These are phyloP conservation scores for Fabriciana adippe DNA, from an alignment of 2,888 invertebrate genomes.

Conservation along the genomic window DNA sequence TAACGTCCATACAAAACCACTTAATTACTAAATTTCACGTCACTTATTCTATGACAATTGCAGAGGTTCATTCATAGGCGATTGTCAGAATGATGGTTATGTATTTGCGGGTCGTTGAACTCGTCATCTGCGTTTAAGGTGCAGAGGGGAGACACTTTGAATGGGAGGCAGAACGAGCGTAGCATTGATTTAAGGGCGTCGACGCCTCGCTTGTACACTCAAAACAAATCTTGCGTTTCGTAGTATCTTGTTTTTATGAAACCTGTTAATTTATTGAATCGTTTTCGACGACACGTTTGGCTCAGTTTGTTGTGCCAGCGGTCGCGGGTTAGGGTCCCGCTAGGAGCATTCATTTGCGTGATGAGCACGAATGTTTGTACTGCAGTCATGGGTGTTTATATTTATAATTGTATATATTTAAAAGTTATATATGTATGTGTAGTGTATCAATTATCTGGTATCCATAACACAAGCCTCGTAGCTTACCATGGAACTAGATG, in stretches of 20 bases:
- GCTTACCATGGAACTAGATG: no score
- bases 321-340: no score
- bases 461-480: no score
- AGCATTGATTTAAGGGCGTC: constrained; percentile 45
- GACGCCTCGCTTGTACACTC: constrained; percentile 25
- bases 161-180: constrained; percentile 45
- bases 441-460: no score
- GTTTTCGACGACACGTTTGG: neutral
- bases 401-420: no score
- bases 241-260: constrained; percentile 1
- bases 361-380: no score
- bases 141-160: constrained; percentile 55
- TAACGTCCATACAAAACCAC: no score
- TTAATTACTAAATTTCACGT: no score
- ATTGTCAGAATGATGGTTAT: constrained; percentile 14
- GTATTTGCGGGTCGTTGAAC: constrained; percentile 56
- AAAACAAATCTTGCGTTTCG: constrained; percentile 16
- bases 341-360: no score
- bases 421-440: no score
- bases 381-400: no score
- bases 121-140: constrained; percentile 55
- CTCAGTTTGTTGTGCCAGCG: no score
- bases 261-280: neutral
- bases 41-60: neutral
- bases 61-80: neutral